Percentiles rank a stretch among this genome's conserved stretches.
phyloP scores from a whole-genome alignment of 2,113 vertebrate genomes.

The Ibidorhyncha struthersii region DNA sequence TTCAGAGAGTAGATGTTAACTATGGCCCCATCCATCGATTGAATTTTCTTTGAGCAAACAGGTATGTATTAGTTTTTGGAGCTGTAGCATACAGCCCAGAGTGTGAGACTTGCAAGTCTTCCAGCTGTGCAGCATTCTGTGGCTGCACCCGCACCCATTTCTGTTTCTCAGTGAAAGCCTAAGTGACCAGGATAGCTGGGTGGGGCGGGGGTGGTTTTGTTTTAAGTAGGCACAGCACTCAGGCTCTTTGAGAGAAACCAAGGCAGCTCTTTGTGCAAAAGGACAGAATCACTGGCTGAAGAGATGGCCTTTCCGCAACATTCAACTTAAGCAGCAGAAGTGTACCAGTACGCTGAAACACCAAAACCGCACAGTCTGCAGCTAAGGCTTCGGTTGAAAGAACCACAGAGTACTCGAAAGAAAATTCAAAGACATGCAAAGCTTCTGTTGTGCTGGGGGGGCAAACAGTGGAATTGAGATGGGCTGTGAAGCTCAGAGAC shows the following conservation, averaged over 20 bases:
- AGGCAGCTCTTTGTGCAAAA: not conserved
- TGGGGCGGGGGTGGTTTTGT: too few relatives aligned
- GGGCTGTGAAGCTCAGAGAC: not conserved
- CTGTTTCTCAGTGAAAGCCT: not conserved
- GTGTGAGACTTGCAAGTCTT: not conserved
- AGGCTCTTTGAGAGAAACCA: not conserved
- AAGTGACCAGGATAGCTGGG: not conserved
- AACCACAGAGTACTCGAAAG: not conserved
- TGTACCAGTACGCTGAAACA: fast-evolving
- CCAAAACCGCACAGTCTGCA: not conserved
- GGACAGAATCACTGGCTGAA: not conserved
- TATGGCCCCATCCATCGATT: too few relatives aligned
- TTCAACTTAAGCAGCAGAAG: not conserved
- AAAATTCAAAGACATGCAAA: not conserved
- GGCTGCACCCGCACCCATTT: fast-evolving
- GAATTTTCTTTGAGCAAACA: not conserved
- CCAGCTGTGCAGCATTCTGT: not conserved
- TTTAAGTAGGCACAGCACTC: not conserved
- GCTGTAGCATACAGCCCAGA: not conserved
- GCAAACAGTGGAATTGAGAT: not conserved
- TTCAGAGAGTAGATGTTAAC: not conserved
- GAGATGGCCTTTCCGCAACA: not conserved
- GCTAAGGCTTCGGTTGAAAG: not conserved
- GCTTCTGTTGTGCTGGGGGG: not conserved
- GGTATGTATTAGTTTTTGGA: not conserved